Base-by-base conservation (phyloP, 2,797 vertebrate species). In the Sebastes iracundus region DNA sequence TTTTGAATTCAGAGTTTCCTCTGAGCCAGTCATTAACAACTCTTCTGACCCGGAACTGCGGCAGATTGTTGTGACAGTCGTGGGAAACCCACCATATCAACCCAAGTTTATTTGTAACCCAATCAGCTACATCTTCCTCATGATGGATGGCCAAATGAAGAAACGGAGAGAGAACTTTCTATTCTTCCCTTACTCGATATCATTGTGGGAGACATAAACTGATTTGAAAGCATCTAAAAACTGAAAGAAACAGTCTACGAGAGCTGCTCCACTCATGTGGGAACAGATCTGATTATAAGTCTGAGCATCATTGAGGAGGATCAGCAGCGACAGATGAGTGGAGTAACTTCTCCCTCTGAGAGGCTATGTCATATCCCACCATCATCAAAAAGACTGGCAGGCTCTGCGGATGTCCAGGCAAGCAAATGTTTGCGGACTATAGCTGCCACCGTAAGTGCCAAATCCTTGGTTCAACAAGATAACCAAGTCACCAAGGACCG, bases 321-420 rank as follows among this genome's bases (percentile, higher is more conserved):
- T 89, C 87, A 84, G 80, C 82, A 62, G 80, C 23, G 82, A 88
- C 88, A 82, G 77, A 87, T 66, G 69, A 89, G 73, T 66, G 60
- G 69, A 87, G 75, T 68, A 65, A 85, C 86, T 62, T 78, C 71
- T 85, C 77, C 70, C 69, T 73, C 77, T 32, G 82, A 86, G 55
- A 69, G 74, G 38, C 72, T 10, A 16, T 81, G 77, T 88, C 83
- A 86, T 46, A 67, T 79, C 63, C 77, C 35, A 28, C 66, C 61
- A 79, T 52, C 5, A 12, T 87, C 83, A 89, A 82, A 83, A 66
- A 62, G 42, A 75, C 42, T 30, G 61, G 25, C 69, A 75, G 73
- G 32, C 32, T 58, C 30, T 71, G 55, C 25, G 61, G 53, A 75
- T 12, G 72, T 77, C 55, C 67, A 59, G 62, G 52, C 27, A 72